Base-by-base conservation (phyloP, 2,113 vertebrate genomes). In the Poecilia latipinna region DNA sequence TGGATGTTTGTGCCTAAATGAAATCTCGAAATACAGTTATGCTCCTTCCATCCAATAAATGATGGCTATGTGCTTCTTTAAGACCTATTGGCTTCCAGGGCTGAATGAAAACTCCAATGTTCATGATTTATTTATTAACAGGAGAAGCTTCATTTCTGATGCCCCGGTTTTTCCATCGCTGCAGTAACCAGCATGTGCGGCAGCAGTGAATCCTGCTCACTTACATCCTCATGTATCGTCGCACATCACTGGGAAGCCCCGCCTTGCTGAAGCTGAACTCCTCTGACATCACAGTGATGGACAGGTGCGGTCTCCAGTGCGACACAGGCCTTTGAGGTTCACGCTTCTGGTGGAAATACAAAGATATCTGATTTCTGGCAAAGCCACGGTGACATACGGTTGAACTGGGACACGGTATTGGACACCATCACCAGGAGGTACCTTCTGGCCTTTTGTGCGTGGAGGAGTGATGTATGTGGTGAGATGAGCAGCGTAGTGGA, bases 141-240 rank as follows among this genome's bases (percentile, higher is more conserved):
- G 7, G 6, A 54, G 48, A 24, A 8, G 6, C 48, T 54, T 19
- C 7, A 22, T 54, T 54, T 54, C 8, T 54, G 1, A 54, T 54
- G 48, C 48, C 6, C 22, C 2, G 48, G 48, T 54, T 19, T 37
- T 22, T 54, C 17, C 19, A 54, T 19, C 5, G 2, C 7, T 54
- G 48, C 48, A 54, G 48, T 54, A 24, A 6, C 6, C 22, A n/a
- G 7, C 19, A 24, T n/a, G 51, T 3, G 22, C 22, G 24, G 51
- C 51, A 54, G 51, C 51, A 54, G 51, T 54, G 51, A 54, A 54
- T 54, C 22, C 51, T n/a, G 51, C 51, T 54, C 51, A 90, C 93
- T 90, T 80, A 98, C 98, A 98, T 95, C 92, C 96, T 97, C 94
- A 99, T 96, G 88, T 97, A 98, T 77, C 97, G 96, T 1, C 97